Percentiles rank a stretch among this genome's conserved stretches.
Conservation (phyloP, 2,113 vertebrate species). For the Pavo muticus region DNA sequence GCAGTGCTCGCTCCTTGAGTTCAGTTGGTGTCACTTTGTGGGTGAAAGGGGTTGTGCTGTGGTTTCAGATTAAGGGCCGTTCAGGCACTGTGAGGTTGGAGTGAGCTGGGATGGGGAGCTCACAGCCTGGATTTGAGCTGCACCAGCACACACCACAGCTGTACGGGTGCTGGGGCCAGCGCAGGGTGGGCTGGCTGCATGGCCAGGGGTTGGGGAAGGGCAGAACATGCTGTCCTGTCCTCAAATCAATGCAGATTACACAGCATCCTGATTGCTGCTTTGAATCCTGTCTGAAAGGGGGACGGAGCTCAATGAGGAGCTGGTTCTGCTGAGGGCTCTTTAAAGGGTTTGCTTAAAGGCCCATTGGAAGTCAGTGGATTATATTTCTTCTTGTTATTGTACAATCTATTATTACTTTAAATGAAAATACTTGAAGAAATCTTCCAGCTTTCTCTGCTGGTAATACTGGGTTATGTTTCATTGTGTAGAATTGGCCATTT, state of each 20-base stretch:
- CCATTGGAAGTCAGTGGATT: not conserved
- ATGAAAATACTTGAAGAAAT: not conserved
- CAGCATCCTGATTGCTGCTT: accelerated
- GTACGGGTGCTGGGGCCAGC: not conserved
- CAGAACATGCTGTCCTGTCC: not conserved
- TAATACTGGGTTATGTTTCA: not conserved
- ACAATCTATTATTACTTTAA: not conserved
- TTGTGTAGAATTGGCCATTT: not conserved
- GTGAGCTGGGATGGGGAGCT: not conserved
- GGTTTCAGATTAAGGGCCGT: not conserved
- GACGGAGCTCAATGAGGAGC: not conserved
- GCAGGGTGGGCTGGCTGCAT: not conserved
- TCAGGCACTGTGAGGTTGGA: not conserved
- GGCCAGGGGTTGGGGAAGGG: not conserved
- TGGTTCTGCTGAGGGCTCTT: not conserved
- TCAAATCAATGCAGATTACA: not conserved
- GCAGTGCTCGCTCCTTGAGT: not conserved
- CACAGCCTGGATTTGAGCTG: not conserved
- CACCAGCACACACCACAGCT: not conserved
- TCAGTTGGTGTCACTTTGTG: not conserved
- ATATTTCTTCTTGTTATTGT: not conserved
- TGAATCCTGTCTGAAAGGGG: not conserved
- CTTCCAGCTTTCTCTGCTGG: not conserved
- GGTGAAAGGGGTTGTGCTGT: not conserved
- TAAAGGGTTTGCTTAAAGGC: not conserved